phyloP scores from a whole-genome alignment of 2,888 invertebrate species.

The Drosophila maculinotata region DNA sequence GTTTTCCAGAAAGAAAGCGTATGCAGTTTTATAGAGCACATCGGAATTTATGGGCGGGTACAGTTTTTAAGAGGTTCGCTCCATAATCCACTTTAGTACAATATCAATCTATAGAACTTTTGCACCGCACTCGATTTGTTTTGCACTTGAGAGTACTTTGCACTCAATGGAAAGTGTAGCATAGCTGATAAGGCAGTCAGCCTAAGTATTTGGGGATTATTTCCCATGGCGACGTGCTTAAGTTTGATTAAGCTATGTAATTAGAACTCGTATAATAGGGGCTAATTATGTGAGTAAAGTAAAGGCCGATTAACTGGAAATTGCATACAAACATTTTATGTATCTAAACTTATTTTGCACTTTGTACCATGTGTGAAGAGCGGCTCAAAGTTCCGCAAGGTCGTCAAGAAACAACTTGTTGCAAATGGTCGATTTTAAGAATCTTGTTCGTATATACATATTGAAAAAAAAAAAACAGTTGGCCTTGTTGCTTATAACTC shows the following conservation, averaged over 20 bases:
- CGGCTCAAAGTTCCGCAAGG: slow-evolving; percentile 34
- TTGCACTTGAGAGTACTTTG: slow-evolving; percentile 57
- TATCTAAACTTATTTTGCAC: slow-evolving; percentile 23
- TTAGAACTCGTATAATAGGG: slow-evolving; percentile 15
- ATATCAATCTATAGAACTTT: slow-evolving; percentile 23
- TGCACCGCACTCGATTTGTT: slow-evolving; percentile 29
- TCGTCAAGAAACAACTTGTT: slow-evolving; percentile 41
- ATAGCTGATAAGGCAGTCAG: slow-evolving; percentile 64
- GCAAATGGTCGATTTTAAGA: slow-evolving; percentile 51
- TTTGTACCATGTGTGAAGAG: slow-evolving; percentile 21
- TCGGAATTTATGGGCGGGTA: slow-evolving; percentile 12
- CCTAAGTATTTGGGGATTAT: slow-evolving; percentile 41
- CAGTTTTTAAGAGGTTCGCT: not conserved
- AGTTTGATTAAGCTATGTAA: slow-evolving; percentile 21
- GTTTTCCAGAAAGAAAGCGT: slow-evolving; percentile 6
- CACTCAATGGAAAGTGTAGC: slow-evolving; percentile 37
- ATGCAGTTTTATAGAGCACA: slow-evolving; percentile 20
- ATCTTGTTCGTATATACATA: slow-evolving; percentile 50
- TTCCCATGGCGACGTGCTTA: slow-evolving; percentile 7
- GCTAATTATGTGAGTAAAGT: not conserved
- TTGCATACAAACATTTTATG: slow-evolving; percentile 1
- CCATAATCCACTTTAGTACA: not conserved
- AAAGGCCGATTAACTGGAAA: slow-evolving; percentile 3
- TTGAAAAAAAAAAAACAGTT: slow-evolving; percentile 23
- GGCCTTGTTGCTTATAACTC: slow-evolving; percentile 57